Evolutionary conservation across 2,113 vertebrate genomes (phyloP), one percentile per base, ranked within the genome.

Genomic region (Neolamprologus sp.): DNA sequence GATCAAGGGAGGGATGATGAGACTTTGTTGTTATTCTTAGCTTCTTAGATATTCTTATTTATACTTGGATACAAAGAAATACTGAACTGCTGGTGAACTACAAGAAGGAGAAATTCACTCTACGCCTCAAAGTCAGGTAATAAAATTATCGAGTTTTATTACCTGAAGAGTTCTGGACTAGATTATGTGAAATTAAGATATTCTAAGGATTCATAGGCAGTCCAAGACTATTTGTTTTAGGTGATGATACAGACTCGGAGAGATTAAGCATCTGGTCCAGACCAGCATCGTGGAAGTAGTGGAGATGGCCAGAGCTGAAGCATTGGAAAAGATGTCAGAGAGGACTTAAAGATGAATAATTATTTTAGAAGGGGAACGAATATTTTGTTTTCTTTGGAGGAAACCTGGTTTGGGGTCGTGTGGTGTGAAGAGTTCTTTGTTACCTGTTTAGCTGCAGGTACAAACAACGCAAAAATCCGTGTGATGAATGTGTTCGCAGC

Each of bases 401-500:
- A 71, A 0, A 1, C 35, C 4, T 42, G 35, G 12, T 40, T 71
- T 71, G n/a, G 65, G 19, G 0, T 40, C 19, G 3, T 68, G 0
- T 5, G 63, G 4, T 40, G 63, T 40, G 63, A 40, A 3, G 63
- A 40, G 33, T 8, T 68, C 7, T 68, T 68, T 14, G 19, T 68
- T 40, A 68, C 0, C 17, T 8, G 63, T 68, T 68, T 37, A 1
- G 33, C 63, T 21, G 0, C 19, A 21, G 19, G 11, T 40, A 5
- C 33, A 4, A 68, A 68, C 35, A 21, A 40, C 0, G 4, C 0
- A 65, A 37, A 37, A 37, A 37, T 68, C 63, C 0, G 11, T 68
- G 33, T 68, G 63, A 23, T 68, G 35, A 14, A 68, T 23, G 35
- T 14, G 35, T 68, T 68, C 0, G 2, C 17, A 40, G n/a, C n/a